Base-by-base conservation (phyloP, 2,797 vertebrate genomes). In the Gallinago stenura region DNA sequence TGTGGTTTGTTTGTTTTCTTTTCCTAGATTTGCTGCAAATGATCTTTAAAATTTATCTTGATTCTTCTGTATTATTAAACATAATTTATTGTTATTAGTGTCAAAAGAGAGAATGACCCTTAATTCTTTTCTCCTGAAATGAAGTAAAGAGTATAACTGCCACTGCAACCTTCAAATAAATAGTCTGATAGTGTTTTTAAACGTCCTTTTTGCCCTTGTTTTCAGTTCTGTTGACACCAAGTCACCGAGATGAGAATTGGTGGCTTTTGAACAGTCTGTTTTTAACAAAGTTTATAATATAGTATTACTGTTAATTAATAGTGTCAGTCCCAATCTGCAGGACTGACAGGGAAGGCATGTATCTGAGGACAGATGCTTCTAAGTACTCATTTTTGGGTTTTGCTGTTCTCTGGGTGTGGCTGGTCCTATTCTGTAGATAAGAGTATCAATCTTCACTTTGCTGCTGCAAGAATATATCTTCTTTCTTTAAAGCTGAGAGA, bases 331-430 rank as follows among this genome's bases (percentile, higher is more conserved):
- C 68, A 73, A 3, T 73, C 71, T 87, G 48, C 62, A 35, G 60
- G 71, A 53, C 58, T 88, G 12, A 88, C 88, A 75, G 26, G 26
- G 33, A 82, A 93, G 62, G 48, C 45, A 41, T 80, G 35, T 95
- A 84, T 95, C 68, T 28, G 90, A 96, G 95, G 95, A 94, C 96
- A 96, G 41, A 97, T 97, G n/a, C 50, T 76, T 90, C 51, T 24
- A 48, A 50, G 28, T 33, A 10, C 41, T 75, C 4, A 9, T 46
- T 81, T 90, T 81, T 0, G 2, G 4, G 9, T 28, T 90, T 76
- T 61, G 7, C n/a, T 54, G 8, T 70, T 84, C 9, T 58, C 53
- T 81, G 48, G 5, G 2, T 61, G 15, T 86, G 17, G 30, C 25
- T 65, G 19, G 12, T 66, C 46, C 35, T 70, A 26, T 45, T 90